Conservation (phyloP, 2,888 invertebrate genomes). For the Amphipoea lucens region DNA sequence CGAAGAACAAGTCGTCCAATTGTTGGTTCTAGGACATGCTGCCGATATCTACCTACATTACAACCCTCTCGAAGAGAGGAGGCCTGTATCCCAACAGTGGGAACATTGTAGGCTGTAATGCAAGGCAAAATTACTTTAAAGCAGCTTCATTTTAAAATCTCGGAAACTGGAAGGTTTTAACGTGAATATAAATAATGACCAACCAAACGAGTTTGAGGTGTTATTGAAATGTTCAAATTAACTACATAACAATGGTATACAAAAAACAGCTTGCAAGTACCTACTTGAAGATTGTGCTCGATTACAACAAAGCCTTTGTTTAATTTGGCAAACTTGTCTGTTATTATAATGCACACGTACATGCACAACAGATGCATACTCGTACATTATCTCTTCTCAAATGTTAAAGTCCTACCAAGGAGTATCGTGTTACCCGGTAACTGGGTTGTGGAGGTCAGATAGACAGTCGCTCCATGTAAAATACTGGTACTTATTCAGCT, state of each 20-base stretch:
- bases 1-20: no score
- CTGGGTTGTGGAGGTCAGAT: not conserved
- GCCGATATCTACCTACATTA: no score
- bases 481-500: no score
- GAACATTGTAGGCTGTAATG: no score
- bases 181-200: not conserved
- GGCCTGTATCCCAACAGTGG: no score
- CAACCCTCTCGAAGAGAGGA: no score
- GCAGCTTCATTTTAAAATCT: not conserved
- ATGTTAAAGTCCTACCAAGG: not conserved
- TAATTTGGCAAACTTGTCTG: not conserved
- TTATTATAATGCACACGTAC: not conserved
- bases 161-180: not conserved
- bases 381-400: not conserved
- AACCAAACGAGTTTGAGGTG: not conserved
- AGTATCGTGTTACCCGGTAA: not conserved
- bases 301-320: slow-evolving; percentile 47
- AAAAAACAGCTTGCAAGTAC: slow-evolving; percentile 18
- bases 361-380: not conserved
- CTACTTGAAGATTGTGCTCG: slow-evolving; percentile 4
- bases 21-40: no score
- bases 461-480: no score
- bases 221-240: slow-evolving; percentile 10
- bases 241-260: slow-evolving; percentile 18
- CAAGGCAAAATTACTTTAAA: no score